Evolutionary conservation across 2,797 vertebrate species (phyloP), one percentile per base, ranked within the genome.

Genomic region (Thripadectes ignobilis): DNA sequence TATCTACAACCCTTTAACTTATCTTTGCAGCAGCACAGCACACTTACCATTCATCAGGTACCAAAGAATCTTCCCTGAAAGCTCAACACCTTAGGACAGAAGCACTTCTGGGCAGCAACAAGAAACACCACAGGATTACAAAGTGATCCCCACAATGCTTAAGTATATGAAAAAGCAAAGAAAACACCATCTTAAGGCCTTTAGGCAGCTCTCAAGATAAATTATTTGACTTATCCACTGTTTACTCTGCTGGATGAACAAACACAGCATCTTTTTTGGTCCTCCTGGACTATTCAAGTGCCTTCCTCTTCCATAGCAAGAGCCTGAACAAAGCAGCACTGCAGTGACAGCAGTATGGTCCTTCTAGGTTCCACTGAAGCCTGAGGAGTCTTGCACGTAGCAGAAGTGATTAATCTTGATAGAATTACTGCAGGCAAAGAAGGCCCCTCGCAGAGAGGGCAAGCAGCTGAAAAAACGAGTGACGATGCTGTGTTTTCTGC

Each of bases 371-470:
- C 23, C 26, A 41, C 26, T 45, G 61, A 77, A 84, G 66, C 69
- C 73, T 59, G 4, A 45, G 22, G 61, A 66, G 57, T 19, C 77
- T 23, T 52, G 51, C 23, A 78, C 0, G 0, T 0, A 79, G 43
- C 76, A 93, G 57, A 71, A 82, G 22, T 9, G 48, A 94, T 39
- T 72, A 54, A 73, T 73, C 45, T 39, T 30, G 20, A 69, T 8
- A 72, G 69, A 34, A 62, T 36, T 36, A 91, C 54, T 75, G 43
- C 74, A 84, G 38, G 54, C 58, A 89, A 85, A 45, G 43, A 4
- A 7, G 10, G 46, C 9, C 22, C 29, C n/a, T 85, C 38, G n/a
- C 0, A 7, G 18, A 22, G 23, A 88, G 71, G 36, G 51, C 45
- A 43, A 36, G 29, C 80, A 75, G 71, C 48, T 79, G 59, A 45